A percentile compares a stretch with the other conserved stretches of the same genome.
Conservation (phyloP, 2,888 invertebrate genomes). For the Drosophila anceps region DNA sequence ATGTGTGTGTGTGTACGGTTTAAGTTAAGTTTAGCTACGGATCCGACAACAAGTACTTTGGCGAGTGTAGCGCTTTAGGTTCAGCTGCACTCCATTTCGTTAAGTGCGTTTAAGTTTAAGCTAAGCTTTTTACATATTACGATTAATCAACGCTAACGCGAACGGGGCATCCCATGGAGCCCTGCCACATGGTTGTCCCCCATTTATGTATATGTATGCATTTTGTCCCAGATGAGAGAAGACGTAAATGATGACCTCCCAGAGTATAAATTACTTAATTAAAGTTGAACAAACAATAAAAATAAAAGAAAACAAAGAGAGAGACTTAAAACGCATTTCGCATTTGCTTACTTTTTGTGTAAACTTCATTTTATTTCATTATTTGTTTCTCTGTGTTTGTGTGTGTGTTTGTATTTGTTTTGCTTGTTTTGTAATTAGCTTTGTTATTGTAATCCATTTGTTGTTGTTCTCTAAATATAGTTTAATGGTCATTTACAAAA, state of each 20-base stretch:
- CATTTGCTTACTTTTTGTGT: constrained; percentile 16
- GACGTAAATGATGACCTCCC: constrained; percentile 11
- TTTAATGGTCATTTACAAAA: constrained; percentile 34
- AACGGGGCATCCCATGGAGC: constrained; percentile 17
- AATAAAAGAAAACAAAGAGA: neutral
- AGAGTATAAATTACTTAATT: constrained; percentile 40
- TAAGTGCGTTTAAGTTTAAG: constrained; percentile 63
- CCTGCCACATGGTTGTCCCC: constrained; percentile 26
- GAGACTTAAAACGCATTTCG: neutral
- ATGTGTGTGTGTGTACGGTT: constrained; percentile 22
- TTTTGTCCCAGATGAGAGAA: constrained; percentile 18
- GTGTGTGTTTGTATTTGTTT: constrained; percentile 11
- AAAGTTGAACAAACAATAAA: constrained; percentile 36
- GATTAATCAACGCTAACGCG: constrained; percentile 30
- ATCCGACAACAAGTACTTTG: constrained; percentile 39
- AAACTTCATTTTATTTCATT: constrained; percentile 49
- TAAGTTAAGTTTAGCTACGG: constrained; percentile 32
- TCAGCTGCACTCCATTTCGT: constrained; percentile 33
- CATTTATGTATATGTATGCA: constrained; percentile 25
- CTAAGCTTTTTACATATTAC: constrained; percentile 64
- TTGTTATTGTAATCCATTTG: constrained; percentile 5
- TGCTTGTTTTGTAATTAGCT: neutral
- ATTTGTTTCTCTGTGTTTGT: constrained; percentile 15
- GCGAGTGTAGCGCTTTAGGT: constrained; percentile 25
- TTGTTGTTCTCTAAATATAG: constrained; percentile 3